phyloP scores from a whole-genome alignment of 2,113 vertebrate species.

The Solea solea region DNA sequence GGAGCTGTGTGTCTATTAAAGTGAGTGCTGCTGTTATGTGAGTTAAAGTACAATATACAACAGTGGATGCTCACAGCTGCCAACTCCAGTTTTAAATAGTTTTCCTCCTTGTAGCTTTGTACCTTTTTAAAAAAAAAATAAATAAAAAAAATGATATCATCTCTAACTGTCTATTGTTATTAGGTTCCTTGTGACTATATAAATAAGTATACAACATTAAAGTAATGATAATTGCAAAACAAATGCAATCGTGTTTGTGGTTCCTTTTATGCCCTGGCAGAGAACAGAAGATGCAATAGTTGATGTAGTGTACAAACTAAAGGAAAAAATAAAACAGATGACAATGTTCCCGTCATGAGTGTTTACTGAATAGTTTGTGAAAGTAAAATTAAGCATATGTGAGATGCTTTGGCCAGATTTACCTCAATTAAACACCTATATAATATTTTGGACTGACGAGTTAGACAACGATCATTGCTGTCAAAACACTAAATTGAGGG shows the following conservation, averaged over 20 bases:
- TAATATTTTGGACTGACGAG: neutral
- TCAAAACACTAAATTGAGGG: neutral
- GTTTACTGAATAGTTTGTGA: neutral
- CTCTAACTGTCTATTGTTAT: neutral
- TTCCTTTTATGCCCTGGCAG: neutral
- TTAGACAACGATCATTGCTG: neutral
- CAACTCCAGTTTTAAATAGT: slow-evolving; percentile 19
- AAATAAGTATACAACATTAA: slow-evolving; percentile 1
- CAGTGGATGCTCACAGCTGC: slow-evolving; percentile 16
- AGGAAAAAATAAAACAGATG: neutral
- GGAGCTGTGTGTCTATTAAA: slow-evolving; percentile 9
- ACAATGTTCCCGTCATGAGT: neutral
- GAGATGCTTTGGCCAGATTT: neutral
- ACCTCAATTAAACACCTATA: neutral
- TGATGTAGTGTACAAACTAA: neutral
- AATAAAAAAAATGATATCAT: no score
- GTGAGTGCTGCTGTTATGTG: slow-evolving; percentile 5
- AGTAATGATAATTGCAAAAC: neutral
- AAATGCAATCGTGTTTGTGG: no score
- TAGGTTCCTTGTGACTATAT: neutral
- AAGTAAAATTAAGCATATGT: neutral
- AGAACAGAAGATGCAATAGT: neutral
- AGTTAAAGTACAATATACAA: slow-evolving; percentile 5
- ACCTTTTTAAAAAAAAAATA: slow-evolving; percentile 1
- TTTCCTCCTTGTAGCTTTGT: slow-evolving; percentile 9